phyloP scores from a whole-genome alignment of 2,888 invertebrate species.

The Philhelius pedissequus region DNA sequence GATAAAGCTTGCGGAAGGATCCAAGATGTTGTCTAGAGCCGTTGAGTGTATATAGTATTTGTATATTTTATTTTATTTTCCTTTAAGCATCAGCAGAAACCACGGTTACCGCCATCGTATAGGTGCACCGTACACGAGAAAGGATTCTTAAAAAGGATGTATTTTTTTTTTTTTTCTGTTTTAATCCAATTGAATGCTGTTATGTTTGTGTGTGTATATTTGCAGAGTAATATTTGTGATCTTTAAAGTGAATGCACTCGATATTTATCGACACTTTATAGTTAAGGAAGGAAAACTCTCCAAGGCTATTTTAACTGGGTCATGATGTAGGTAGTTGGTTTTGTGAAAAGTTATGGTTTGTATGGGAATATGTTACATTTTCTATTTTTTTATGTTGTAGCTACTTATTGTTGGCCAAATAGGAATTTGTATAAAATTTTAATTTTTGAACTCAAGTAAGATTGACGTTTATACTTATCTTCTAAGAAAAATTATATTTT shows the following conservation, averaged over 20 bases:
- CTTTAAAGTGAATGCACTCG: constrained; percentile 36
- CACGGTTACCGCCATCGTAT: background rate
- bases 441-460: no score
- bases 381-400: background rate
- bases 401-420: background rate
- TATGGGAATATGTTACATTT: background rate
- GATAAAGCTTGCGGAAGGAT: constrained; percentile 21
- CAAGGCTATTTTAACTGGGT: background rate
- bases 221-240: constrained; percentile 11
- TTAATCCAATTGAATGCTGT: background rate
- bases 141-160: background rate
- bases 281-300: background rate
- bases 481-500: no score
- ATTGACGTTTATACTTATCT: no score
- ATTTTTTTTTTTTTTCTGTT: background rate
- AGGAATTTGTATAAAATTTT: no score
- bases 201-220: background rate
- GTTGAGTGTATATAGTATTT: background rate
- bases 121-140: background rate
- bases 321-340: background rate
- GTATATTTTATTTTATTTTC: background rate
- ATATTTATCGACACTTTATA: constrained; percentile 28
- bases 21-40: constrained; percentile 35
- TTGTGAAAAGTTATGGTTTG: background rate
- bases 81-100: background rate